Evolutionary conservation across 2,113 vertebrate species (phyloP).

Genomic region (Grammomys dolichurus): DNA sequence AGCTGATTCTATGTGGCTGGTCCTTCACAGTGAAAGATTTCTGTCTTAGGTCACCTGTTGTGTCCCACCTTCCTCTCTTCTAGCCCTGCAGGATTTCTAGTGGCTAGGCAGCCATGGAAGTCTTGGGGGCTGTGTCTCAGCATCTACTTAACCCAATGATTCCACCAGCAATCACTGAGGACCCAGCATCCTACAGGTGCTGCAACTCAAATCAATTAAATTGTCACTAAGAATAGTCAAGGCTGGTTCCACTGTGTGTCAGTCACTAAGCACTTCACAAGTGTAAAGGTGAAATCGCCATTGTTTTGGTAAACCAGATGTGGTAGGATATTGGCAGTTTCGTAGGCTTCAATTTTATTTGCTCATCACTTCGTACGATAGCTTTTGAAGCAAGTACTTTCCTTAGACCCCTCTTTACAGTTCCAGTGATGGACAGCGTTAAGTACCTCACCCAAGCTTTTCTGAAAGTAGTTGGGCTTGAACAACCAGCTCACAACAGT

Average conservation of each 20-base stretch:
- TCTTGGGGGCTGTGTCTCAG: not conserved
- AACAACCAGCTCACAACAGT: not conserved
- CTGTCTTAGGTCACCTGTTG: not conserved
- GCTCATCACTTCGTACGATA: not conserved
- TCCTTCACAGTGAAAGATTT: not conserved
- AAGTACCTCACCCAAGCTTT: not conserved
- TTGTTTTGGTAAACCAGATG: not conserved
- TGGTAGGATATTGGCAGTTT: not conserved
- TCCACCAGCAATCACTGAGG: not conserved
- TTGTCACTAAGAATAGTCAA: not conserved
- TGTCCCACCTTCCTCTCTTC: not conserved
- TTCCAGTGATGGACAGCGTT: not conserved
- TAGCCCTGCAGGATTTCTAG: not conserved
- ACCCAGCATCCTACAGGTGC: accelerated
- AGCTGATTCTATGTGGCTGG: not conserved
- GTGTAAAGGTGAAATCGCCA: not conserved
- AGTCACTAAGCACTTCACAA: not conserved
- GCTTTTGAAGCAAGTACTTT: not conserved
- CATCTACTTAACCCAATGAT: not conserved
- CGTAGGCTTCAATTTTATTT: not conserved
- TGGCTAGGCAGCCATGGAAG: not conserved
- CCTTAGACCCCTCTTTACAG: not conserved
- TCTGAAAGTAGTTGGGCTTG: not conserved
- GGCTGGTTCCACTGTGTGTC: not conserved
- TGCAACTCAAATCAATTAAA: not conserved